Base-by-base conservation (phyloP, 2,888 invertebrate species). In the Nudaria mundana region DNA sequence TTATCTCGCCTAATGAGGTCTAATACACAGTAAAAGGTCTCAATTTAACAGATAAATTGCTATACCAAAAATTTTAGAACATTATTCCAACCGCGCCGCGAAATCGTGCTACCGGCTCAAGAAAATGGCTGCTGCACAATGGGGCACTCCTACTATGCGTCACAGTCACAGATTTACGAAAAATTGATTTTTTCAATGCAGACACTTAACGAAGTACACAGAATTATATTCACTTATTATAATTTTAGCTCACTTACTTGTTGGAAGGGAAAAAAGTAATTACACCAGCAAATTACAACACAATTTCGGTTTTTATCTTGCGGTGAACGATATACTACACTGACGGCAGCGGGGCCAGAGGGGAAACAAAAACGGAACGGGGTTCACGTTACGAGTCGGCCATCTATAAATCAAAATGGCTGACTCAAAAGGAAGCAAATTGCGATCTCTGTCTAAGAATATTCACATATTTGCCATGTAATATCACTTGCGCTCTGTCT, bases 91-190 rank as follows among this genome's bases (percentile, higher is more conserved):
- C 80, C 84, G 73, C 87, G 76, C 84, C 73, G 77, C 71, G 72
- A 80, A 80, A 85, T 83, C 85, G 89, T 88, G 88, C 82, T 79
- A 88, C 89, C 89, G 89, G 88, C 67, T 77, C 76, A 71, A 70
- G 88, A 90, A 89, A 90, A 89, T 90, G 89, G 89, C 89, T 89
- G 89, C 89, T 88, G 78, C n/a, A n/a, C 76, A 69, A 82, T 73
- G 34, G 79, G 90, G 82, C 91, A 91, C 91, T 91, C 90, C 91
- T 89, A 86, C 85, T 77, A 90, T 91, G 91, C 91, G 91, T 91
- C 91, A 91, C 89, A 89, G 72, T 81, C 81, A 84, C 84, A 77
- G 68, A 73, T 74, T 71, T 68, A 64, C 67, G 56, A 62, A 45
- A 50, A 31, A 69, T 64, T 66, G 54, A 54, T 62, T 59, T 65